Evolutionary conservation across 2,113 vertebrate genomes (phyloP).

Genomic region (Patagioenas fasciata): DNA sequence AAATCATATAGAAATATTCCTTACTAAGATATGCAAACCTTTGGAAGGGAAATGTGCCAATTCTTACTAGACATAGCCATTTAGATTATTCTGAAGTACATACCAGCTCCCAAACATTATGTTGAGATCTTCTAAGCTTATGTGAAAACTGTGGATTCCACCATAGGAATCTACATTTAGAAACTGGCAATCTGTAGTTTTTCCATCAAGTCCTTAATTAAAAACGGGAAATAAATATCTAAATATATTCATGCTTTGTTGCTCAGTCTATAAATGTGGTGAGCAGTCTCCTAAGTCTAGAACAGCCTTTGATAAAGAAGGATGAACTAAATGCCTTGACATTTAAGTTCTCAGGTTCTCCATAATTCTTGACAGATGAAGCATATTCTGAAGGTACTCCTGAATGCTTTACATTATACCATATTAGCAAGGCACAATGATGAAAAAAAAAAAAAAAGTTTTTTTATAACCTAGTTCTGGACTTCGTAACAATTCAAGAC

Average conservation of each 20-base stretch:
- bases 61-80: not conserved
- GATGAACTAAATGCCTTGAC: not conserved
- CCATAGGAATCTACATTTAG: not conserved
- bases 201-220: not conserved
- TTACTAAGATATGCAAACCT: not conserved
- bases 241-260: not conserved
- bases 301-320: not conserved
- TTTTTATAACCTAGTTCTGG: not conserved
- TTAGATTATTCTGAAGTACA: too few relatives aligned
- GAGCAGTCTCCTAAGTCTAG: not conserved
- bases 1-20: not conserved
- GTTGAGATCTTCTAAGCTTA: not conserved
- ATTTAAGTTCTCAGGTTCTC: not conserved
- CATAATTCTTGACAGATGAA: not conserved
- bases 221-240: not conserved
- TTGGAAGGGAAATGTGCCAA: not conserved
- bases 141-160: not conserved
- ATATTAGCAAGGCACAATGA: not conserved
- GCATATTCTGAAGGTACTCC: not conserved
- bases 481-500: not conserved
- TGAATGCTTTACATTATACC: not conserved
- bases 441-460: not conserved
- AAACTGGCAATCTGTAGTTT: not conserved
- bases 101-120: not conserved
- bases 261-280: not conserved